Conservation (phyloP, 1,140 invertebrate species). For the Diachasma alloeum region DNA sequence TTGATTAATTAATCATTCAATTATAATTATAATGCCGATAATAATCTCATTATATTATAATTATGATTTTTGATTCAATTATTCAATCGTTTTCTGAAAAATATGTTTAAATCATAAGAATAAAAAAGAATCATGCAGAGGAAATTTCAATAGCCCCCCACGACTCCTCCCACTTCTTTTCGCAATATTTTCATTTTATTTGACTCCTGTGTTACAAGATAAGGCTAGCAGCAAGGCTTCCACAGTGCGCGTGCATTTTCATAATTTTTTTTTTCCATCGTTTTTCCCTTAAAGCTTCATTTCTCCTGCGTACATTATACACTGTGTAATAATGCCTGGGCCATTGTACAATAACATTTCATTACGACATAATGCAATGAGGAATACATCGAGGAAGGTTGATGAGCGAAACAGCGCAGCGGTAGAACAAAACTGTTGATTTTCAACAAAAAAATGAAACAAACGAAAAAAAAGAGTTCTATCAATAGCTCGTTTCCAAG, state of each 20-base stretch:
- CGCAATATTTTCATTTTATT: background rate
- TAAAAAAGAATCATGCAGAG: too few species aligned
- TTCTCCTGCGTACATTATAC: background rate
- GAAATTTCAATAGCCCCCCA: background rate
- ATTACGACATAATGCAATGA: background rate
- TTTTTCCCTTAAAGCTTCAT: background rate
- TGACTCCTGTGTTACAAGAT: conserved; percentile 2
- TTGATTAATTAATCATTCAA: too few species aligned
- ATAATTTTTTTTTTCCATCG: background rate
- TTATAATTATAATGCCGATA: too few species aligned
- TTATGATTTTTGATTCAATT: too few species aligned
- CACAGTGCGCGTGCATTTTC: background rate
- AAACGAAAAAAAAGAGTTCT: background rate
- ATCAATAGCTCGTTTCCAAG: background rate
- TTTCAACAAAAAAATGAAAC: background rate
- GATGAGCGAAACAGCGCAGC: background rate
- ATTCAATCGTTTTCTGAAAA: too few species aligned
- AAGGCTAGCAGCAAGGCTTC: background rate
- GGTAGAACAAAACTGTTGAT: background rate
- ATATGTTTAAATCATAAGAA: too few species aligned
- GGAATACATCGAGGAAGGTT: background rate
- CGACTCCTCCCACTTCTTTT: background rate
- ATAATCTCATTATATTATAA: too few species aligned
- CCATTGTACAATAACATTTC: background rate
- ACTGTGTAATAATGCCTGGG: background rate